These are phyloP conservation scores for Lonchura striata DNA, from an alignment of 2,113 vertebrate species.

Conservation along the genomic window DNA sequence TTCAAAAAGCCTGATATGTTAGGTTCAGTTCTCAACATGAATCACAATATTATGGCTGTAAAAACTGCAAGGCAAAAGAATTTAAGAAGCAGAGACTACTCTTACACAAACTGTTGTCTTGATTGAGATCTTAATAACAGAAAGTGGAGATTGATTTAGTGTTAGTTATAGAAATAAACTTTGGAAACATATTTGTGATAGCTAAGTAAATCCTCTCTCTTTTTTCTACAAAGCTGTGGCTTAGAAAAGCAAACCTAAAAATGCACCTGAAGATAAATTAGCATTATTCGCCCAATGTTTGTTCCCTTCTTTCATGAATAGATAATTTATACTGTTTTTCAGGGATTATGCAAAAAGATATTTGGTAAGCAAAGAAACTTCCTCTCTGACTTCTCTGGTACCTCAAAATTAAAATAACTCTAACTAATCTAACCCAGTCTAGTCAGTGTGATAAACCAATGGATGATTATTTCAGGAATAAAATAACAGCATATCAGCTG, in stretches of 20 bases:
- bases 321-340: neutral
- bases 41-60: neutral
- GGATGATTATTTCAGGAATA: neutral
- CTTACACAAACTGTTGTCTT: neutral
- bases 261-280: neutral
- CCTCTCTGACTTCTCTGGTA: neutral
- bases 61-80: neutral
- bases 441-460: neutral
- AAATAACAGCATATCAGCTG: neutral
- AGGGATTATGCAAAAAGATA: neutral
- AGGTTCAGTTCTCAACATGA: neutral
- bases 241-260: neutral
- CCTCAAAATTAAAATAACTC: neutral
- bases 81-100: neutral
- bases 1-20: rapidly evolving
- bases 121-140: neutral
- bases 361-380: neutral
- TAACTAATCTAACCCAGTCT: neutral
- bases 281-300: neutral
- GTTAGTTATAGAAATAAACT: neutral
- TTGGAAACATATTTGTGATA: neutral
- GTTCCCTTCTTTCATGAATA: neutral
- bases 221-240: neutral
- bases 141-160: neutral
- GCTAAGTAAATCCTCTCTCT: neutral